Conservation (phyloP, 2,888 invertebrate species). For the Cephus pulcher region DNA sequence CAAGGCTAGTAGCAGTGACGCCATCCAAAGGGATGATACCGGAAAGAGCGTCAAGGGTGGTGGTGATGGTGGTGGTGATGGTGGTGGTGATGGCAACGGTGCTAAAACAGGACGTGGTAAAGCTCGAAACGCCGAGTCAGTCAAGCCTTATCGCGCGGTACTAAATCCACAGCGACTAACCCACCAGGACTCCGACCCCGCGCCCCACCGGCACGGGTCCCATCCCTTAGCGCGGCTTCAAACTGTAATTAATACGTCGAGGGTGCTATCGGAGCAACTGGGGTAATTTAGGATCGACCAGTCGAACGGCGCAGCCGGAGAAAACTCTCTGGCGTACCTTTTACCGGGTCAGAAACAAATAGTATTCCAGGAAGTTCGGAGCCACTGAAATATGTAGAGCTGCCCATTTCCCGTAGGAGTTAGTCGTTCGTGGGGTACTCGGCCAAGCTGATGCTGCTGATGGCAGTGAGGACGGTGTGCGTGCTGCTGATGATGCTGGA, state of each 20-base stretch:
- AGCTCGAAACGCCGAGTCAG: conserved; percentile 26
- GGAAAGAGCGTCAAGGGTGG: neutral
- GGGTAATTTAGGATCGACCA: conserved; percentile 18
- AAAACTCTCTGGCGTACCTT: neutral
- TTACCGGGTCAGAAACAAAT: neutral
- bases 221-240: conserved; percentile 31
- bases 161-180: conserved; percentile 36
- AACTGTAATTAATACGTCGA: conserved; percentile 54
- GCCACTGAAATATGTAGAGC: neutral
- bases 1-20: neutral
- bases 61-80: neutral
- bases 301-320: conserved; percentile 3
- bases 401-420: neutral
- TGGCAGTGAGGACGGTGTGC: neutral
- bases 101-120: conserved; percentile 8
- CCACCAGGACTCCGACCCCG: conserved; percentile 9
- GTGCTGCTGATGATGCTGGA: neutral
- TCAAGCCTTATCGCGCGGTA: conserved; percentile 38
- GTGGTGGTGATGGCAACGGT: neutral
- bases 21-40: neutral
- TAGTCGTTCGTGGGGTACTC: neutral
- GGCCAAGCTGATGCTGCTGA: neutral
- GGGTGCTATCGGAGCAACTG: conserved; percentile 20
- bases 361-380: neutral
- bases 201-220: neutral